Evolutionary conservation across 2,888 invertebrate species (phyloP).

Genomic region (Lordiphosa fenestrarum): DNA sequence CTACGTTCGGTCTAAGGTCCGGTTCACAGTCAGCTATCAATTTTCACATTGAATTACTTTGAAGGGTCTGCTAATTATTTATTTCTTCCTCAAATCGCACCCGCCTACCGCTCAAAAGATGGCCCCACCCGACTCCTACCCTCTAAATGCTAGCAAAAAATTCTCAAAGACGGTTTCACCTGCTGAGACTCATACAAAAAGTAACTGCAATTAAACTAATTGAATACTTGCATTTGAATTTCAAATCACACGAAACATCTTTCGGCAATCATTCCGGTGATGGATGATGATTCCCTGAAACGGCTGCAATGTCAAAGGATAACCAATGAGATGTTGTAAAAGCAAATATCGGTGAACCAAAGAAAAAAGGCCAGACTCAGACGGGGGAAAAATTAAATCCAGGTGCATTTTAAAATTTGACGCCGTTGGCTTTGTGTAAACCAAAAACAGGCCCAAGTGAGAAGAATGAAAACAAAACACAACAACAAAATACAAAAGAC

Average conservation of each 20-base stretch:
- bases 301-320: slow-evolving; percentile 72
- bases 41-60: slow-evolving; percentile 9
- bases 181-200: slow-evolving; percentile 38
- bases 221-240: slow-evolving; percentile 66
- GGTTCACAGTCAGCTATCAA: not conserved
- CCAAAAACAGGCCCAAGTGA: slow-evolving; percentile 55
- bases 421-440: slow-evolving; percentile 64
- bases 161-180: slow-evolving; percentile 42
- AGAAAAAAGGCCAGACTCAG: slow-evolving; percentile 48
- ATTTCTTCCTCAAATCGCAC: slow-evolving; percentile 7
- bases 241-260: slow-evolving; percentile 69
- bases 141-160: slow-evolving; percentile 1
- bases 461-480: slow-evolving; percentile 45
- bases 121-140: not conserved
- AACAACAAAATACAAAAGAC: slow-evolving; percentile 4
- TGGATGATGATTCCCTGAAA: slow-evolving; percentile 65
- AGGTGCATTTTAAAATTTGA: slow-evolving; percentile 76
- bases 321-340: slow-evolving; percentile 43
- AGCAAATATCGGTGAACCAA: slow-evolving; percentile 55
- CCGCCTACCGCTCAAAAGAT: slow-evolving; percentile 13
- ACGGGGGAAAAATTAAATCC: slow-evolving; percentile 51
- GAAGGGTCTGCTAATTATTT: slow-evolving; percentile 18
- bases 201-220: slow-evolving; percentile 68
- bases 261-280: slow-evolving; percentile 70
- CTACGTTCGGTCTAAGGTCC: no score